A percentile compares a stretch with the other conserved stretches of the same genome.
Conservation (phyloP, 2,888 invertebrate species). For the Mythimna pallens region DNA sequence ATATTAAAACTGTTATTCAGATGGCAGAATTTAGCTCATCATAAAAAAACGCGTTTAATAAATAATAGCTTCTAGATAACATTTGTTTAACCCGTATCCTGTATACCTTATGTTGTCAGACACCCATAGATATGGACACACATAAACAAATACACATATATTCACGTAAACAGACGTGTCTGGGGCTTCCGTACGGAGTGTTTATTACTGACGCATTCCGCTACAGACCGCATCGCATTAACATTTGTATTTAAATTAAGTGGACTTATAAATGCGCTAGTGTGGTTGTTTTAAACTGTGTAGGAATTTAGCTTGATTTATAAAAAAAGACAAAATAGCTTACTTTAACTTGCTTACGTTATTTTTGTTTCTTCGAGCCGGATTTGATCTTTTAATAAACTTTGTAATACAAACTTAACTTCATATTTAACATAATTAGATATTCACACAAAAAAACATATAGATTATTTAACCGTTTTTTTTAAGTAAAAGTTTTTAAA, state of each 20-base stretch:
- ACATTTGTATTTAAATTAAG: constrained; percentile 31
- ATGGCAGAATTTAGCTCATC: not conserved
- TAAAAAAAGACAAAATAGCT: not conserved
- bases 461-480: too few species aligned
- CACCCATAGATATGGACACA: not conserved
- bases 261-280: constrained; percentile 20
- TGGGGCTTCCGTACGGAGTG: constrained; percentile 27
- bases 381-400: too few species aligned
- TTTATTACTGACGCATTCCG: constrained; percentile 46
- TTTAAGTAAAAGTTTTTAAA: too few species aligned
- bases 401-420: too few species aligned
- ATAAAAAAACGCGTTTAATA: not conserved
- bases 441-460: too few species aligned
- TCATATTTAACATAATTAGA: too few species aligned
- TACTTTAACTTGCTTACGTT: too few species aligned
- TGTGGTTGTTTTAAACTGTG: not conserved
- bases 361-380: too few species aligned
- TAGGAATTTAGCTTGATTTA: not conserved
- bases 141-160: constrained; percentile 1
- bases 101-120: not conserved
- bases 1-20: not conserved
- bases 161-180: constrained; percentile 9
- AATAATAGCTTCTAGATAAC: not conserved
- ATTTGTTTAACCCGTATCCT: not conserved
- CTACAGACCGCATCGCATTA: constrained; percentile 39